Evolutionary conservation across 2,888 invertebrate species (phyloP), one percentile per base, ranked within the genome.

Genomic region (Acronicta alni): DNA sequence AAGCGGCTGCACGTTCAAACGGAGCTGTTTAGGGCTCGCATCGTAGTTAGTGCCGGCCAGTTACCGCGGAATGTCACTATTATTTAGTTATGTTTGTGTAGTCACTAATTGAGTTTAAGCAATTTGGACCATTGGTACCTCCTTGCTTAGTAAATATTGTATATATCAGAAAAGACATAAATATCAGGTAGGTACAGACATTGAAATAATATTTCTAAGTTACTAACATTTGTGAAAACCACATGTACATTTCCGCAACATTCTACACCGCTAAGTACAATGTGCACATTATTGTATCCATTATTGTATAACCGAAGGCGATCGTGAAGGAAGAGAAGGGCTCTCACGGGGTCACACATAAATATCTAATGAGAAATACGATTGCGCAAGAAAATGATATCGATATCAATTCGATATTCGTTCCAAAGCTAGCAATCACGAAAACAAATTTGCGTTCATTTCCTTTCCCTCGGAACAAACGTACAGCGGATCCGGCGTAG

Each of bases 371-470:
- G 85, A 89, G 89, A 89, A 87, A 89, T 89, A 89, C 85, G 88
- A 89, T 91, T 89, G 88, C 86, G 81, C 85, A 87, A 88, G 87
- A 88, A 90, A 91, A 89, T 90, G 82, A 89, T 89, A 90, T 89
- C 89, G 88, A 93, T 91, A 91, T 87, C 87, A 90, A 89, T 90
- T 87, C 91, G 89, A 91, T 92, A 91, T 86, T 84, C 87, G 87
- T 83, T 87, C 82, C 86, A 86, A 89, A 88, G 87, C 83, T 84
- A 81, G 91, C 92, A 93, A 93, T 93, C 92, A 93, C 88, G 90
- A 91, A 92, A 93, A 93, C 93, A 93, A 93, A 94, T 93, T 93
- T 93, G 89, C 88, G 89, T 91, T 91, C 90, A 93, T 93, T 93
- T 93, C 93, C 92, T 90, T 85, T 89, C 87, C 81, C 83, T 88